A percentile compares a stretch with the other conserved stretches of the same genome.
These are phyloP conservation scores for Gymnoscelis rufifasciata DNA, from an alignment of 2,888 invertebrate genomes.

Conservation along the genomic window DNA sequence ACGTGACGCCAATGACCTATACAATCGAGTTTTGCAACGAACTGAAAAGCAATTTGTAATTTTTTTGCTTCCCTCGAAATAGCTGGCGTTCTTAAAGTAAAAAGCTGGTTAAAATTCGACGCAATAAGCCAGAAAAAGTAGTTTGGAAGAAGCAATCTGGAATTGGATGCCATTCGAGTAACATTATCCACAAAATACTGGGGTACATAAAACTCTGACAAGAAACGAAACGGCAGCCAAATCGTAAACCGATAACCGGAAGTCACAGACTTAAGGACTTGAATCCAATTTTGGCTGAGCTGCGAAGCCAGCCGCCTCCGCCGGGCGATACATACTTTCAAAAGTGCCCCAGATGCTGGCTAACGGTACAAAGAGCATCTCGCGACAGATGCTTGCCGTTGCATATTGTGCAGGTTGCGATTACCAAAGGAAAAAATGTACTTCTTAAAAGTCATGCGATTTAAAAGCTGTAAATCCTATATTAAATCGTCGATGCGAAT, in stretches of 20 bases:
- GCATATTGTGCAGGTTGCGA: conserved; percentile 42
- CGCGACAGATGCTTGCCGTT: conserved; percentile 61
- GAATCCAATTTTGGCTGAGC: conserved; percentile 55
- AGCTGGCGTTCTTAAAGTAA: conserved; percentile 2
- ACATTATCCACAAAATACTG: not conserved
- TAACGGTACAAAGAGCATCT: conserved; percentile 69
- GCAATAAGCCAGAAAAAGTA: not conserved
- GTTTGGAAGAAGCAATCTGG: not conserved
- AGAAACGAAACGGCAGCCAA: conserved; percentile 3
- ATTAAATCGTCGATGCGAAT: conserved; percentile 8
- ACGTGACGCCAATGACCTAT: conserved; percentile 30
- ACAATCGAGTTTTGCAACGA: conserved; percentile 33
- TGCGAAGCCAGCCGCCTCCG: conserved; percentile 31
- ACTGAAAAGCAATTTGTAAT: conserved; percentile 34
- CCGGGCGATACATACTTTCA: conserved; percentile 67
- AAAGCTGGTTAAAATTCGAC: not conserved
- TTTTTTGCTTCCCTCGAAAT: conserved; percentile 29
- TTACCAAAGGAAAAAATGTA: conserved; percentile 29
- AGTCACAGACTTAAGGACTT: conserved; percentile 45
- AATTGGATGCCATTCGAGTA: not conserved
- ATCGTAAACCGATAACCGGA: conserved; percentile 35
- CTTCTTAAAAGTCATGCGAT: conserved; percentile 19
- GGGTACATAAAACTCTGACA: not conserved
- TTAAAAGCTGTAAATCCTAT: conserved; percentile 12
- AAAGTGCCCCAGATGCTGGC: conserved; percentile 74